Evolutionary conservation across 2,888 invertebrate genomes (phyloP).

Genomic region (Troides aeacus): DNA sequence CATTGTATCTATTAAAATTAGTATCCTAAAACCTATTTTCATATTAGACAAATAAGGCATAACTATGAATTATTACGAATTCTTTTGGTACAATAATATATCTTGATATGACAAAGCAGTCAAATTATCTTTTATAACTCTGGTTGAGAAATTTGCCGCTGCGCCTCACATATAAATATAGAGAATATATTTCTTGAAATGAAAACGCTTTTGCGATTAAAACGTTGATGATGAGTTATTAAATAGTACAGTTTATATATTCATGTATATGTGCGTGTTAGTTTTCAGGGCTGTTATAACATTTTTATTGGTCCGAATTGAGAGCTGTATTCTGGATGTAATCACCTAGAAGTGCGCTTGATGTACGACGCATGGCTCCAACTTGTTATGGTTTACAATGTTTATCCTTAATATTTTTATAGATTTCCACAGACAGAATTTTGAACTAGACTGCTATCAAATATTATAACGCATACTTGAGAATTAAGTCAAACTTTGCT

Average conservation of each 20-base stretch:
- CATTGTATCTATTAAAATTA: no score
- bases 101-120: no score
- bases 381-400: slow-evolving; percentile 43
- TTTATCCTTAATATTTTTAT: slow-evolving; percentile 59
- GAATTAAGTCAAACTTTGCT: background rate
- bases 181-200: no score
- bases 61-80: no score
- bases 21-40: no score
- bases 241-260: slow-evolving; percentile 26
- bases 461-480: background rate
- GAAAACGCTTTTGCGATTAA: background rate
- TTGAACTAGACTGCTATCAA: background rate
- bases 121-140: no score
- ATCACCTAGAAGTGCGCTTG: slow-evolving; percentile 41
- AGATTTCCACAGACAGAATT: slow-evolving; percentile 31
- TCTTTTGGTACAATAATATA: no score
- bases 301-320: slow-evolving; percentile 47
- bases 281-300: slow-evolving; percentile 42
- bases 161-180: no score
- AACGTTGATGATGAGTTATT: slow-evolving; percentile 15
- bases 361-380: slow-evolving; percentile 41
- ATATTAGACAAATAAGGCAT: no score
- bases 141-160: no score
- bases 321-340: slow-evolving; percentile 44
- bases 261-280: slow-evolving; percentile 33